Conservation (phyloP, 1,140 invertebrate species). For the Yoshiicerus persimilis region DNA sequence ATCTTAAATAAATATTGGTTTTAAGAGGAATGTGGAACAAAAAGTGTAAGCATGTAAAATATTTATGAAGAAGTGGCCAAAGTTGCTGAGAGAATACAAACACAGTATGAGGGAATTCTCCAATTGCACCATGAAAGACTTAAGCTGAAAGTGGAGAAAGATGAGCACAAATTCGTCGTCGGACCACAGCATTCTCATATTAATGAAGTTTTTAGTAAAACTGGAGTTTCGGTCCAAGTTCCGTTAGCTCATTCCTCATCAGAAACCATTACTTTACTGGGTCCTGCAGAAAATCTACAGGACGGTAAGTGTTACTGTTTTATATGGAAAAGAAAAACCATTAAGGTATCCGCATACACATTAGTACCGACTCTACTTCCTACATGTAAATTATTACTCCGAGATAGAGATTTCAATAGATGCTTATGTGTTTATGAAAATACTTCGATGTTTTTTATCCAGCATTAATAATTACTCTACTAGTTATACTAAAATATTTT, state of each 20-base stretch:
- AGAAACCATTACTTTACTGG: neutral
- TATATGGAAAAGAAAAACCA: no score
- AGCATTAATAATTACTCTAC: no score
- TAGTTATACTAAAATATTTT: no score
- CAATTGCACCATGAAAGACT: neutral
- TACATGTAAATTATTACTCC: no score
- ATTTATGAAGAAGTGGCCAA: neutral
- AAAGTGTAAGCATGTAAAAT: no score
- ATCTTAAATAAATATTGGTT: no score
- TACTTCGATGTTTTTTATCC: no score
- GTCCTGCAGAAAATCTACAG: neutral
- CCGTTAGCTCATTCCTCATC: neutral
- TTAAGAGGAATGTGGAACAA: no score
- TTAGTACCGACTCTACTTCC: neutral
- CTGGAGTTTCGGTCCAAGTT: neutral
- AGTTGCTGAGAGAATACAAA: neutral
- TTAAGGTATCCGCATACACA: no score
- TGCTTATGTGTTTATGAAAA: no score
- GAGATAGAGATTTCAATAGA: no score
- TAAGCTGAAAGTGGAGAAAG: neutral
- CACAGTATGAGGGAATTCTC: neutral
- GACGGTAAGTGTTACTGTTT: no score
- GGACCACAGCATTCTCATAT: neutral
- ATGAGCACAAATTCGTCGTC: neutral
- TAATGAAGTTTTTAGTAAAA: neutral